Percentiles rank a stretch among this genome's conserved stretches.
These are phyloP conservation scores for Camponotus pennsylvanicus DNA, from an alignment of 1,140 invertebrate species.

Conservation along the genomic window DNA sequence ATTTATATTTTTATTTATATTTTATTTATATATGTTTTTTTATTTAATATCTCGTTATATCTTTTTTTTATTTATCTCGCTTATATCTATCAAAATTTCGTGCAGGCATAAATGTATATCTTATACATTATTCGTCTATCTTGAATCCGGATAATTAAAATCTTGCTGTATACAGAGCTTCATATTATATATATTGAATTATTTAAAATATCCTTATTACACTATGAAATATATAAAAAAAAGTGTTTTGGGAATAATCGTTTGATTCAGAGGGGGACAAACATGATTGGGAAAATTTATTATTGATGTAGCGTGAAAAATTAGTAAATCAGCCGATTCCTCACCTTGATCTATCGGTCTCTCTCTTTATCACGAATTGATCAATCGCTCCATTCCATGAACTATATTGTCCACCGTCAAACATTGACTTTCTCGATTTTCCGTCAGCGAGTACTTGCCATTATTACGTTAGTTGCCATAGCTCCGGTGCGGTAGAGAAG, in stretches of 20 bases:
- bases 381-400: constrained; percentile 70
- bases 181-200: neutral
- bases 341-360: constrained; percentile 12
- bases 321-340: constrained; percentile 17
- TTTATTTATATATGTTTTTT: neutral
- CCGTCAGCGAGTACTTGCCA: constrained; percentile 80
- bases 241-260: neutral
- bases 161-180: neutral
- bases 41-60: neutral
- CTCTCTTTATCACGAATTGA: constrained; percentile 29
- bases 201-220: neutral
- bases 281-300: neutral
- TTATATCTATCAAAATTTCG: neutral
- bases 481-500: constrained; percentile 72
- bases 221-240: neutral
- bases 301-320: neutral
- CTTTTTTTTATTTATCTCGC: neutral
- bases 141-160: constrained; percentile 14
- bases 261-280: neutral
- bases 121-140: neutral
- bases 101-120: neutral
- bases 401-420: constrained; percentile 52
- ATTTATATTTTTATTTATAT: neutral
- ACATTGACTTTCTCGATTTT: constrained; percentile 61
- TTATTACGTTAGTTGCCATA: constrained; percentile 84